Percentiles rank a stretch among this genome's conserved stretches.
Conservation (phyloP, 2,113 vertebrate genomes). For the Thermophis baileyi region DNA sequence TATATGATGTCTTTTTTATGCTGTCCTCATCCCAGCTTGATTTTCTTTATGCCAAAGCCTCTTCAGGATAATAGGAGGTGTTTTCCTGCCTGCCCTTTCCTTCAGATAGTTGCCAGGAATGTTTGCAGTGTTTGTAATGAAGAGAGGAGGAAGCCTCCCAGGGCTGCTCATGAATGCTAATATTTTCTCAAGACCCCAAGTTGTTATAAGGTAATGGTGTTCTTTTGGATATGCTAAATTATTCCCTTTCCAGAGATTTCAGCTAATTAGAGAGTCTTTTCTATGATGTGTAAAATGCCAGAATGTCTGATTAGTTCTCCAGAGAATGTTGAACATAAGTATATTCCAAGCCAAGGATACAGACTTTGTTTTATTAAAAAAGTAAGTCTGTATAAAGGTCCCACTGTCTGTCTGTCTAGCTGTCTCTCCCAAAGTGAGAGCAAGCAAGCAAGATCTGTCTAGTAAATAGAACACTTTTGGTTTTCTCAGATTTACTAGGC, state of each 20-base stretch:
- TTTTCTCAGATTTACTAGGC: neutral
- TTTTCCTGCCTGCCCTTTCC: too few species aligned
- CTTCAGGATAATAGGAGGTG: too few species aligned
- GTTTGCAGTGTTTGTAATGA: too few species aligned
- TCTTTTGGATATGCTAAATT: constrained; percentile 11
- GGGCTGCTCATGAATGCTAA: constrained; percentile 35
- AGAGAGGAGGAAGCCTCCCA: too few species aligned
- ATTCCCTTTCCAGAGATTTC: constrained; percentile 29
- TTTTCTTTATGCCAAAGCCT: too few species aligned
- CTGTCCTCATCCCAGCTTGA: too few species aligned
- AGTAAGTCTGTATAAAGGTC: neutral
- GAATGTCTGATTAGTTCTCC: neutral
- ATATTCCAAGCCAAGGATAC: neutral
- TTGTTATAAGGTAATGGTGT: constrained; percentile 10
- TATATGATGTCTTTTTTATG: too few species aligned
- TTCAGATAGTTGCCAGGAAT: too few species aligned
- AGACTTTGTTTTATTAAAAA: neutral
- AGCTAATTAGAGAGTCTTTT: constrained; percentile 29
- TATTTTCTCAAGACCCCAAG: constrained; percentile 36
- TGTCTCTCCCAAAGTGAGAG: neutral
- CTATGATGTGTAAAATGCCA: constrained; percentile 8
- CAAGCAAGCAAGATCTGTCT: neutral
- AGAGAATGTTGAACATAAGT: neutral
- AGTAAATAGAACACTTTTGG: neutral
- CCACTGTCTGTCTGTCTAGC: neutral